Evolutionary conservation across 2,888 invertebrate genomes (phyloP), one percentile per base, ranked within the genome.

Genomic region (Fissipunctia ypsillon): DNA sequence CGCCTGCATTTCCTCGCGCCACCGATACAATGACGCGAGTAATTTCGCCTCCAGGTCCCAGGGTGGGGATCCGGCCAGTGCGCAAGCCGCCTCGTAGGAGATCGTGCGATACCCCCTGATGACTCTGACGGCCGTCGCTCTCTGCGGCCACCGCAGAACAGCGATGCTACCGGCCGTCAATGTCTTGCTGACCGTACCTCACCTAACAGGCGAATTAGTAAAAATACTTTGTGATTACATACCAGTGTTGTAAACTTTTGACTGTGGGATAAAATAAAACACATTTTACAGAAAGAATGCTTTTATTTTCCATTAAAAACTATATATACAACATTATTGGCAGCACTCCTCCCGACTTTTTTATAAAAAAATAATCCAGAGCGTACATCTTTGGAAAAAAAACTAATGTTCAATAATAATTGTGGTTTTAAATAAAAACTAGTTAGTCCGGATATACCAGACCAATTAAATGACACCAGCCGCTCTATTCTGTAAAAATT

Each of bases 341-440:
- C 69, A 89, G 91, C 92, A 92, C 88, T 84, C 89, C 85, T 86
- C 84, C 88, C 66, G 83, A 78, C 35, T 72, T 90, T 89, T 92
- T 90, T 86, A 84, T 90, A 90, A 88, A 91, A 93, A 93, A 93
- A 92, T 91, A 91, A 90, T 90, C 91, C 90, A 90, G 89, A 90
- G 90, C 89, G 87, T 90, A 92, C 90, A 91, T 92, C 92, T 93
- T 93, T 92, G 93, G 91, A 88, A 86, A 91, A 91, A 48, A 90
- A 85, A 88, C 80, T 38, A 87, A 90, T 88, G 76, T 81, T 84
- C 66, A 84, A 87, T 84, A 85, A 75, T 78, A 82, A 83, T 80
- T 70, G 78, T 75, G 67, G 80, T 78, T 81, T 78, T 72, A 69
- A 85, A 77, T 61, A 73, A 80, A 78, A 84, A 76, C 52, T 76